Conservation (phyloP, 2,797 vertebrate genomes). For the Gymnothorax javanicus region DNA sequence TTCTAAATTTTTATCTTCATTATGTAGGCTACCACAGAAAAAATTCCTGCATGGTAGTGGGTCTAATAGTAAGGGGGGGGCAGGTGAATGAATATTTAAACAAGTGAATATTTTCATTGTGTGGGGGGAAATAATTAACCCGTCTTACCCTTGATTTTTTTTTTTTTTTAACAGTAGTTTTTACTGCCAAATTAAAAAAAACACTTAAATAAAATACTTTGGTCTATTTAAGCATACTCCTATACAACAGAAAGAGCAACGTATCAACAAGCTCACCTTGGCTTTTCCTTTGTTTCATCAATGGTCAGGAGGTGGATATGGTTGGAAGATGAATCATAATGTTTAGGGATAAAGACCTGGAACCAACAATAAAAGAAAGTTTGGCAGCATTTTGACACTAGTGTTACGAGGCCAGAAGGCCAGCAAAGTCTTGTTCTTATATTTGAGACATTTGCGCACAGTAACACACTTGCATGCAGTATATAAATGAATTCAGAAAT, state of each 20-base stretch:
- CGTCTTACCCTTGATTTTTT: too few relatives aligned
- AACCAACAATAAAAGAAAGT: neutral
- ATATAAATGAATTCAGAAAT: neutral
- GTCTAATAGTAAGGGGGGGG: too few relatives aligned
- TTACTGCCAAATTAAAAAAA: too few relatives aligned
- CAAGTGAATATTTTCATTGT: too few relatives aligned
- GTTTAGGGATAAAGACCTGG: constrained; percentile 2
- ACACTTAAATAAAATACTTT: neutral
- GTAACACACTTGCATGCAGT: neutral
- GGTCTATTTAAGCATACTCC: neutral
- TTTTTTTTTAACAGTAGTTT: too few relatives aligned
- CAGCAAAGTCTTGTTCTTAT: neutral
- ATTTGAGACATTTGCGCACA: neutral
- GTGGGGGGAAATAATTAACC: too few relatives aligned
- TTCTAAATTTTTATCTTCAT: too few relatives aligned
- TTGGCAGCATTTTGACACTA: neutral
- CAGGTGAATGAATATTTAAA: too few relatives aligned
- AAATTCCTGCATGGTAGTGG: too few relatives aligned
- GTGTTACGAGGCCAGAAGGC: neutral
- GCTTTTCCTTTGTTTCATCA: constrained; percentile 18
- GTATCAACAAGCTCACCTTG: constrained; percentile 28
- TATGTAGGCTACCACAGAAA: too few relatives aligned
- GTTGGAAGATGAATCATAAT: neutral
- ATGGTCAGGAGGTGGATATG: neutral
- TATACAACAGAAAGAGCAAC: neutral